Evolutionary conservation across 1,140 invertebrate species (phyloP), one percentile per base, ranked within the genome.

Genomic region (Stratiolaelaps scimitus): DNA sequence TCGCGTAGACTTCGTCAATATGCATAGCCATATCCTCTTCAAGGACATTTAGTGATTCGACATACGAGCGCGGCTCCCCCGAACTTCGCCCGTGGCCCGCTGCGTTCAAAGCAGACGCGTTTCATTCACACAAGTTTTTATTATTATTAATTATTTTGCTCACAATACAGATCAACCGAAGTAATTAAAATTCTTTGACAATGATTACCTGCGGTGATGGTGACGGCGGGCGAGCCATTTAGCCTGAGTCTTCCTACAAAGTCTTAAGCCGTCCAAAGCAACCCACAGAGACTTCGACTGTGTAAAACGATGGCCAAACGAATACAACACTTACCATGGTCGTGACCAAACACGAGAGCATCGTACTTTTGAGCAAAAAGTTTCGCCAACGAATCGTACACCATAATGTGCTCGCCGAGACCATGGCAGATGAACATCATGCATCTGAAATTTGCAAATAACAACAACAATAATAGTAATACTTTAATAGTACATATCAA

Each of bases 281-380:
- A n/a, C n/a, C n/a, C n/a, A n/a, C n/a, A n/a, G n/a, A n/a, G n/a
- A n/a, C n/a, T n/a, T n/a, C n/a, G n/a, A n/a, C n/a, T n/a, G n/a
- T n/a, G n/a, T n/a, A n/a, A n/a, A n/a, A n/a, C n/a, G n/a, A 40
- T 40, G 34, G 10, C 34, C 34, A 40, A 6, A 40, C 5, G 34
- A 40, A 40, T 6, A 40, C 34, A 10, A 40, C 10, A 60, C 53
- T 60, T 5, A 60, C 53, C 34, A 23, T 60, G 53, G 23, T 60
- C 53, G 53, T 60, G 26, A 2, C 26, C 53, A n/a, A 60, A 20
- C 20, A 60, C 53, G 13, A 60, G 15, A 26, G 53, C 53, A 60
- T 60, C 53, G 53, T 60, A 60, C 26, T 23, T 60, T 34, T 60
- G 53, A n/a, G 53, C 53, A 15, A 26, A 60, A 15, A 60, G 26